These are phyloP conservation scores for Anticlea derivata DNA, from an alignment of 2,888 invertebrate species.

Conservation along the genomic window DNA sequence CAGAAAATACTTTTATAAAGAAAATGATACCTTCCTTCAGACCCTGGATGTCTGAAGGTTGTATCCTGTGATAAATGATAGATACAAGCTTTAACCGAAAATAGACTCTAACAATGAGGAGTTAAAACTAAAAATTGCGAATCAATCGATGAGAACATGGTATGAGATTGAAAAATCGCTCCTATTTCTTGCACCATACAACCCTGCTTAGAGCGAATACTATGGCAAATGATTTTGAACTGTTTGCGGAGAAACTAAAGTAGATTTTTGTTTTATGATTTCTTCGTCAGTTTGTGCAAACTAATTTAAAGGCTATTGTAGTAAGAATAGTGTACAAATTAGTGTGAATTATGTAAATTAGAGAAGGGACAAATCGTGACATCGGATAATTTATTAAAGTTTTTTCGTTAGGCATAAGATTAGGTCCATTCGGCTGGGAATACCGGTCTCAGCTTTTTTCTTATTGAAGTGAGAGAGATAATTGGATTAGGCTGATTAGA, in stretches of 20 bases:
- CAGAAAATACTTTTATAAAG: constrained; percentile 19
- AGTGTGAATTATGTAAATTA: constrained; percentile 13
- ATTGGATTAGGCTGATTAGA: constrained; percentile 62
- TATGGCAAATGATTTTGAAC: constrained; percentile 8
- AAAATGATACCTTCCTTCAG: constrained; percentile 55
- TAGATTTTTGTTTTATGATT: neutral
- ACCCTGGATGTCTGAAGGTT: constrained; percentile 56
- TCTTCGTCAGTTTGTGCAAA: neutral
- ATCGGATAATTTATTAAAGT: constrained; percentile 63
- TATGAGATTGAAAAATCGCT: constrained; percentile 14
- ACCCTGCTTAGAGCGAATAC: neutral
- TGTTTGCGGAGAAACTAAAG: neutral
- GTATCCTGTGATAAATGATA: constrained; percentile 70
- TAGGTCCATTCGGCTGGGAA: constrained; percentile 45
- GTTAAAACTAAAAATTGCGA: constrained; percentile 9
- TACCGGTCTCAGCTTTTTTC: constrained; percentile 37
- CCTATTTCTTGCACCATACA: constrained; percentile 35
- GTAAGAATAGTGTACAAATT: constrained; percentile 17
- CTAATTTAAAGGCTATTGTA: constrained; percentile 4
- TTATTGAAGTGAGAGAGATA: constrained; percentile 41
- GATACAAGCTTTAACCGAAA: constrained; percentile 4
- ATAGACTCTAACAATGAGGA: neutral
- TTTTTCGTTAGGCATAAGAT: constrained; percentile 48
- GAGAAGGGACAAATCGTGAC: constrained; percentile 42
- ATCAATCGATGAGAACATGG: constrained; percentile 14